Percentiles rank a stretch among this genome's conserved stretches.
Evolutionary conservation across 2,797 vertebrate genomes (phyloP).

Genomic region (Gobionotothen gibberifrons): DNA sequence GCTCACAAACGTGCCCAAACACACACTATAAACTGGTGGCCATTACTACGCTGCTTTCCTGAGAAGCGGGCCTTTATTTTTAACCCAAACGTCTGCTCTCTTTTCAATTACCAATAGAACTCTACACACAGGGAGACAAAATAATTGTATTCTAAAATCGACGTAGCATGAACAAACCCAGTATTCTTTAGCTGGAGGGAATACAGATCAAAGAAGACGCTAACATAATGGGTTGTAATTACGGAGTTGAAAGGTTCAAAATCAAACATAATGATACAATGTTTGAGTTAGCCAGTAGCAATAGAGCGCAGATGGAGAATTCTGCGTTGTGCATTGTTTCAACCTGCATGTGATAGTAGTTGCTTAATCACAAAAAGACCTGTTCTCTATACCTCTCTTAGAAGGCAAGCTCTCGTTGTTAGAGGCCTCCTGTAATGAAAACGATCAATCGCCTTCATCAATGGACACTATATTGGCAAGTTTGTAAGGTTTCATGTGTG

Average conservation of each 20-base stretch:
- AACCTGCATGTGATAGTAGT: slow-evolving; percentile 60
- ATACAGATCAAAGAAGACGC: slow-evolving; percentile 79
- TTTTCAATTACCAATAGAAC: slow-evolving; percentile 74
- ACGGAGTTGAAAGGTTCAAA: slow-evolving; percentile 80
- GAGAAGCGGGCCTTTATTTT: slow-evolving; percentile 57
- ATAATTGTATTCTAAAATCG: slow-evolving; percentile 78
- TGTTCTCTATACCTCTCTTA: slow-evolving; percentile 18
- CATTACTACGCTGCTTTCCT: slow-evolving; percentile 50
- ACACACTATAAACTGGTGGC: slow-evolving; percentile 33
- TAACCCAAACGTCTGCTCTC: slow-evolving; percentile 61
- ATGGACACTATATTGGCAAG: slow-evolving; percentile 17
- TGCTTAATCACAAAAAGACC: slow-evolving; percentile 51
- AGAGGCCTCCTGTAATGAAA: slow-evolving; percentile 27
- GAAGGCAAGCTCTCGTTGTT: slow-evolving; percentile 19
- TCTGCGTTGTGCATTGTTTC: slow-evolving; percentile 62
- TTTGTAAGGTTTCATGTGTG: slow-evolving; percentile 32
- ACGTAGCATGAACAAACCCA: slow-evolving; percentile 62
- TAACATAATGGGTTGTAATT: slow-evolving; percentile 80
- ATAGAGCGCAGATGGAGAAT: slow-evolving; percentile 51
- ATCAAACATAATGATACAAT: slow-evolving; percentile 79
- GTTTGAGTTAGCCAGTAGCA: slow-evolving; percentile 76
- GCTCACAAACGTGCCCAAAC: slow-evolving; percentile 23
- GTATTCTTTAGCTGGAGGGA: slow-evolving; percentile 69
- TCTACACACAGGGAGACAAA: slow-evolving; percentile 51
- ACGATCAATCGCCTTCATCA: slow-evolving; percentile 28